Evolutionary conservation across 2,797 vertebrate species (phyloP).

Genomic region (Apogon hyalosoma): DNA sequence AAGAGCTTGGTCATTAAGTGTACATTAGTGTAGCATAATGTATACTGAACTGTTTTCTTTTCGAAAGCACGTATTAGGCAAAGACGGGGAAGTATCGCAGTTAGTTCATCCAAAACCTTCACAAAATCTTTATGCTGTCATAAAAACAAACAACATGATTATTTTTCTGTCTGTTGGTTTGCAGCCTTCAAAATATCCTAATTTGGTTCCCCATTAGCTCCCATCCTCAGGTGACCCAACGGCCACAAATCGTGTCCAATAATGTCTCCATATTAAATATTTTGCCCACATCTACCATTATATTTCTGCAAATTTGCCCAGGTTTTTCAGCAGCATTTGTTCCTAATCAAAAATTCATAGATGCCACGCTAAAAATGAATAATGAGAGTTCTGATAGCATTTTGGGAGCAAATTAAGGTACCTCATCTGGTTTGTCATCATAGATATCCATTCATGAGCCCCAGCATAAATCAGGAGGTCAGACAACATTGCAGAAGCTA

Average conservation of each 20-base stretch:
- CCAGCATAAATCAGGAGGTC: constrained; percentile 8
- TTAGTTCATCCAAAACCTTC: background rate
- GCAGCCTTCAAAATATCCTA: background rate
- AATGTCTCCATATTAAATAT: background rate
- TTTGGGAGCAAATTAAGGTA: constrained; percentile 17
- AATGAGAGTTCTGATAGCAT: constrained; percentile 21
- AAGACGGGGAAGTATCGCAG: background rate
- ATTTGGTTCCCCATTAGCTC: constrained; percentile 6
- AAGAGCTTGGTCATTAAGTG: background rate
- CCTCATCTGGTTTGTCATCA: constrained; percentile 6
- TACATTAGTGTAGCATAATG: constrained; percentile 17
- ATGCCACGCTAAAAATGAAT: constrained; percentile 2
- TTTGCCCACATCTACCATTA: background rate
- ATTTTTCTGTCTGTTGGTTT: constrained; percentile 2
- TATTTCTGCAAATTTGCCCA: background rate
- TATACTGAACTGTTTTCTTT: background rate
- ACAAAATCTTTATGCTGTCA: constrained; percentile 15
- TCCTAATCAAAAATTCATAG: background rate
- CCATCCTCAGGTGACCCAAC: background rate
- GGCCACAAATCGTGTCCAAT: background rate
- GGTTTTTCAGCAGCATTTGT: background rate
- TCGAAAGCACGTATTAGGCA: background rate
- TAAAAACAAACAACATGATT: constrained; percentile 2
- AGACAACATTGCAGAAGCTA: background rate
- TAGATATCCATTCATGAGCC: constrained; percentile 1